These are phyloP conservation scores for Engystomops pustulosus DNA, from an alignment of 2,113 vertebrate genomes.

Conservation along the genomic window DNA sequence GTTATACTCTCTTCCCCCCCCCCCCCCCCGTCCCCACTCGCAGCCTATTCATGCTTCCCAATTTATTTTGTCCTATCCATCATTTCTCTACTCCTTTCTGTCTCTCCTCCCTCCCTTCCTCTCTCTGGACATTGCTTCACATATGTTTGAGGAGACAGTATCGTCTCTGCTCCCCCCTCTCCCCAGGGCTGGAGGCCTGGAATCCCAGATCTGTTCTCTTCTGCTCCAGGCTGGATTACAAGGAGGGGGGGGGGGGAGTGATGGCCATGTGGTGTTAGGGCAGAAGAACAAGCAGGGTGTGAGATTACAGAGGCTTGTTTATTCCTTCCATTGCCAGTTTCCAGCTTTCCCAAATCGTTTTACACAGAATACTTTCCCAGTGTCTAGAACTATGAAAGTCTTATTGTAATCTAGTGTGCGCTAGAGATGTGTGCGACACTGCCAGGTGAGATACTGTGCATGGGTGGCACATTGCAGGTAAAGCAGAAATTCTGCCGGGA, in stretches of 20 bases:
- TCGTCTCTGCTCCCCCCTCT: constrained; percentile 33
- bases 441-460: not conserved
- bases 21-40: not conserved
- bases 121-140: constrained; percentile 48
- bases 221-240: constrained; percentile 57
- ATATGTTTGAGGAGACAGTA: constrained; percentile 47
- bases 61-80: constrained; percentile 25
- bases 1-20: not conserved
- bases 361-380: not conserved
- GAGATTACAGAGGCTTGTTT: constrained; percentile 56
- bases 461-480: constrained; percentile 2
- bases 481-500: constrained; percentile 31
- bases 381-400: not conserved
- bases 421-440: not conserved
- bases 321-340: constrained; percentile 19
- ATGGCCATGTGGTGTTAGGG: constrained; percentile 54
- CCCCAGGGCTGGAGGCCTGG: constrained; percentile 52
- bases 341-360: not conserved
- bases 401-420: too few relatives aligned
- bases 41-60: constrained; percentile 5
- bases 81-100: not conserved
- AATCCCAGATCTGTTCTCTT: constrained; percentile 52
- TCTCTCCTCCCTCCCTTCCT: not conserved
- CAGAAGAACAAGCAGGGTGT: constrained; percentile 56
- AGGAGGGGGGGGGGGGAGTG: constrained; percentile 45